phyloP scores from a whole-genome alignment of 2,888 invertebrate species.

The Drosophila kokeensis region DNA sequence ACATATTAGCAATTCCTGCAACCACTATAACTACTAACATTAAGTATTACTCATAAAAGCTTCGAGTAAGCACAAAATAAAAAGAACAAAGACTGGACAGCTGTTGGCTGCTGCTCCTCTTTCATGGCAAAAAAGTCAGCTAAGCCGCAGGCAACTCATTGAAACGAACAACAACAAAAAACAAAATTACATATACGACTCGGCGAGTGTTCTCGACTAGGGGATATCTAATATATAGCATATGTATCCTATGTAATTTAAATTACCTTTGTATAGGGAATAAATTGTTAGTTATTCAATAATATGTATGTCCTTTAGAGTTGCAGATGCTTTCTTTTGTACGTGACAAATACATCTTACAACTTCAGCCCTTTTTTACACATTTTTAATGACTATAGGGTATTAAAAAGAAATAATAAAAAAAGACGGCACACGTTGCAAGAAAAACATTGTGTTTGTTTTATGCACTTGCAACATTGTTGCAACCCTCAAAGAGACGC shows the following conservation, averaged over 20 bases:
- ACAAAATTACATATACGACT: constrained; percentile 5
- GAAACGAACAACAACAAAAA: constrained; percentile 13
- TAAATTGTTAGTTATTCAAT: background rate
- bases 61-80: constrained; percentile 1
- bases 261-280: background rate
- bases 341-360: background rate
- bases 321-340: background rate
- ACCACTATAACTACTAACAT: background rate
- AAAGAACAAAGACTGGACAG: constrained; percentile 39
- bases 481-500: constrained; percentile 47
- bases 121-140: constrained; percentile 11
- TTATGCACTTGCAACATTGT: constrained; percentile 78
- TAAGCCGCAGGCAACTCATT: constrained; percentile 52
- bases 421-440: constrained; percentile 61
- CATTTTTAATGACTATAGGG: constrained; percentile 15
- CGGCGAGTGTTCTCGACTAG: background rate
- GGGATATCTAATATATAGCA: background rate
- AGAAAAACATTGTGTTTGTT: constrained; percentile 69
- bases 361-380: background rate
- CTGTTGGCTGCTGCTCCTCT: constrained; percentile 39
- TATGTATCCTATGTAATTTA: background rate
- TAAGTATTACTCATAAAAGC: constrained; percentile 14
- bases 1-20: background rate
- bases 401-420: constrained; percentile 25
- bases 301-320: too few species aligned